Evolutionary conservation across 2,113 vertebrate species (phyloP), one percentile per base, ranked within the genome.

Genomic region (Ovis aries): DNA sequence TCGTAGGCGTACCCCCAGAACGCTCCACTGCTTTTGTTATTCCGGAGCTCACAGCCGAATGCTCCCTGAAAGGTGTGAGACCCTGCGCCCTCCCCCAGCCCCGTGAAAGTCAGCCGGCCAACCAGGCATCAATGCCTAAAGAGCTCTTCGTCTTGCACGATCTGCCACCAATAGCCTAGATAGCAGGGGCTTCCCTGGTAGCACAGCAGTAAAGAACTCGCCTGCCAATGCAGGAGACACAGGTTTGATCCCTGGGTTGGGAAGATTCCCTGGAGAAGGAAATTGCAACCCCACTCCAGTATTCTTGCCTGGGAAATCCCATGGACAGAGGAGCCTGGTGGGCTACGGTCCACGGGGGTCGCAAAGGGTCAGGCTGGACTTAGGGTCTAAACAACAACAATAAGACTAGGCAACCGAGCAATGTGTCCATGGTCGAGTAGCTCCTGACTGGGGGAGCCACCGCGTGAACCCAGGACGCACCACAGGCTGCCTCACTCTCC

Each of bases 41-140:
- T 90, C 27, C 0, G 21, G 14, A 98, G 36, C 33, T 91, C 57
- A 55, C 98, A 98, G 40, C 94, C 67, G 4, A 97, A 94, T n/a
- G 33, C 77, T 92, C 57, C 97, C 88, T 95, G 85, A 14, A 97
- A 91, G 45, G 45, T 92, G 23, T 98, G 97, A 94, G 89, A 93
- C 84, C 92, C 98, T 98, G 94, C 25, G 59, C 19, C 53, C 87
- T 29, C 62, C 95, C 87, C 0, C 5, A 12, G 45, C 71, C 86
- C 12, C 77, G 12, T 43, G 25, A 27, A 40, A 95, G 57, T 88
- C 84, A 77, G 67, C 97, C 16, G 89, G 55, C 45, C 19, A 48
- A 50, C 71, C 5, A 3, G 36, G 36, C 36, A 7, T 31, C 55
- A 52, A 16, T 1, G 13, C 93, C 33, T 11, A 81, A 88, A 27